Conservation (phyloP, 2,797 vertebrate genomes). For the Carcharodon carcharias region DNA sequence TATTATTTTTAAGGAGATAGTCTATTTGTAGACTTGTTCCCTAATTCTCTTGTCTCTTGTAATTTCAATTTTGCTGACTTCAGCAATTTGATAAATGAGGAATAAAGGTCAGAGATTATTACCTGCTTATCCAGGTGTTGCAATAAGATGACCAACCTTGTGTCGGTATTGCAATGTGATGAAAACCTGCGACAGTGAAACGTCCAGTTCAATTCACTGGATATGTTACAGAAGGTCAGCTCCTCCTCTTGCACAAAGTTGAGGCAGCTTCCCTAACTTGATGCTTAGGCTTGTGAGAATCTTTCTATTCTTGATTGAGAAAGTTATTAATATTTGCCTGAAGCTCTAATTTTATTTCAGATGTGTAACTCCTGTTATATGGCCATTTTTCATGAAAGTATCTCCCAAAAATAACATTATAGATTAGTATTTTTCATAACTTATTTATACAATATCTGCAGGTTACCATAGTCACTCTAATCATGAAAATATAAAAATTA, state of each 20-base stretch:
- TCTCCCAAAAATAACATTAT: not conserved
- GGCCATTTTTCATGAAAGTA: not conserved
- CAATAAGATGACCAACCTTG: not conserved
- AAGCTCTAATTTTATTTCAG: not conserved
- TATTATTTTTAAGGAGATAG: not conserved
- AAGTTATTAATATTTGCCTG: not conserved
- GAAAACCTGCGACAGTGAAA: not conserved
- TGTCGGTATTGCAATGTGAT: not conserved
- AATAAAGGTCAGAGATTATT: not conserved
- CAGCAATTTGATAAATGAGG: not conserved
- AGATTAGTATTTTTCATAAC: not conserved
- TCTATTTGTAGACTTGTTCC: not conserved
- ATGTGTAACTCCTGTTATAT: not conserved
- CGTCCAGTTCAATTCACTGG: not conserved
- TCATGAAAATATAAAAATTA: not conserved
- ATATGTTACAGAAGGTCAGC: not conserved
- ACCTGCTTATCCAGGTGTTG: not conserved
- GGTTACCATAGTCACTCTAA: not conserved
- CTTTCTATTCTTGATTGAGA: not conserved
- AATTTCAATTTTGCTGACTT: not conserved
- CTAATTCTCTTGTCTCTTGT: not conserved
- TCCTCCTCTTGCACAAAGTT: not conserved
- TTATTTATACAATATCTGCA: not conserved
- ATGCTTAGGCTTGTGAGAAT: not conserved
- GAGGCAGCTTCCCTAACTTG: not conserved